A percentile compares a stretch with the other conserved stretches of the same genome.
Evolutionary conservation across 2,888 invertebrate species (phyloP).

Genomic region (Acanthopleura granulata): DNA sequence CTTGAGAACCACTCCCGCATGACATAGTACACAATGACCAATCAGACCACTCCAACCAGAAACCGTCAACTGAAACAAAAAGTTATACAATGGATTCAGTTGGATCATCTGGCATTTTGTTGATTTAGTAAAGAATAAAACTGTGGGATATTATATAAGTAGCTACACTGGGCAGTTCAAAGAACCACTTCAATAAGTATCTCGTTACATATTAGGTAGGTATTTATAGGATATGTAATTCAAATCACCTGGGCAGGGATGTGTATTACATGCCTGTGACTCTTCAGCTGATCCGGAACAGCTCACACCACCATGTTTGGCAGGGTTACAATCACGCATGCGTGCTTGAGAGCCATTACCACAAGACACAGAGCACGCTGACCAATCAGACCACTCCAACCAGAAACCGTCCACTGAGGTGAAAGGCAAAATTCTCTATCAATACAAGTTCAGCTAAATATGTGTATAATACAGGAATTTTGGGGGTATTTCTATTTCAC

Average conservation of each 20-base stretch:
- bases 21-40: slow-evolving; percentile 47
- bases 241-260: slow-evolving; percentile 13
- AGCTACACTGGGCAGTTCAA: no score
- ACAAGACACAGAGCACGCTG: neutral
- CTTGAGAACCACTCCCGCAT: slow-evolving; percentile 47
- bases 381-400: slow-evolving; percentile 17
- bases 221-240: neutral
- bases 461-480: no score
- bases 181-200: no score
- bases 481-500: no score
- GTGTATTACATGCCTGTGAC: neutral
- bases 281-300: neutral
- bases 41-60: slow-evolving; percentile 39
- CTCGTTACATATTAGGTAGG: no score
- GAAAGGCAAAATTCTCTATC: no score
- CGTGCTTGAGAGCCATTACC: slow-evolving; percentile 1
- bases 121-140: no score
- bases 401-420: slow-evolving; percentile 20
- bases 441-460: no score
- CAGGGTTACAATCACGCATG: neutral
- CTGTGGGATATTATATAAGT: no score
- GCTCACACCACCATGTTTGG: neutral
- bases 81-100: no score
- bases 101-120: no score
- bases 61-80: slow-evolving; percentile 42